These are phyloP conservation scores for Diplodus puntazzo DNA, from an alignment of 2,797 vertebrate species.

Conservation along the genomic window DNA sequence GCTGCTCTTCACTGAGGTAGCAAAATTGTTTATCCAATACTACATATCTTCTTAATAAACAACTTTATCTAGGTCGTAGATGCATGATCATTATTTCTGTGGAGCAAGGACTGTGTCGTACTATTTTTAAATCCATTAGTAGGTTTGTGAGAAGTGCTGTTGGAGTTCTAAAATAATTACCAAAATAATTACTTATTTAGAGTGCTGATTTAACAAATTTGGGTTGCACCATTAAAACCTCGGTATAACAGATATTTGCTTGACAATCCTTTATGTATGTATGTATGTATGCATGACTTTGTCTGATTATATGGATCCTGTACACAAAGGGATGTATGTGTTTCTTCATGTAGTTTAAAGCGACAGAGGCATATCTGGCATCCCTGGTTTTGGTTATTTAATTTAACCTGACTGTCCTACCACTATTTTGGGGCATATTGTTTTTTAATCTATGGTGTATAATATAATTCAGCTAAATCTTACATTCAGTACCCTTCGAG, in stretches of 20 bases:
- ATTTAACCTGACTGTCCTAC: not conserved
- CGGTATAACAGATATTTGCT: no score
- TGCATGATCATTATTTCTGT: conserved; percentile 9
- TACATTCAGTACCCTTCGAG: not conserved
- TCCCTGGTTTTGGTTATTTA: not conserved
- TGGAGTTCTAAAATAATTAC: not conserved
- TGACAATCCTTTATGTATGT: not conserved
- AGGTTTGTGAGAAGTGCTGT: not conserved
- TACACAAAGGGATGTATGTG: not conserved
- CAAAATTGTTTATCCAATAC: conserved; percentile 47
- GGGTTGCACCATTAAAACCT: not conserved
- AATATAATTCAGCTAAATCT: not conserved
- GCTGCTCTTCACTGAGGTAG: conserved; percentile 51
- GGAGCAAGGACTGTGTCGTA: not conserved
- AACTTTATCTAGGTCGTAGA: conserved; percentile 6
- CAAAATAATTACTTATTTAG: not conserved
- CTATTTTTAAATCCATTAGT: not conserved
- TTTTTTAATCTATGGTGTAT: not conserved
- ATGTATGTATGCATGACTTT: not conserved
- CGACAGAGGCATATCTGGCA: not conserved
- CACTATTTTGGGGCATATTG: not conserved
- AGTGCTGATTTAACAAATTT: not conserved
- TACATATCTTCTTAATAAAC: conserved; percentile 56
- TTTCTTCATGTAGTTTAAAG: not conserved
- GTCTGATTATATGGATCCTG: not conserved